Evolutionary conservation across 2,113 vertebrate species (phyloP).

Genomic region (Ovibos moschatus): DNA sequence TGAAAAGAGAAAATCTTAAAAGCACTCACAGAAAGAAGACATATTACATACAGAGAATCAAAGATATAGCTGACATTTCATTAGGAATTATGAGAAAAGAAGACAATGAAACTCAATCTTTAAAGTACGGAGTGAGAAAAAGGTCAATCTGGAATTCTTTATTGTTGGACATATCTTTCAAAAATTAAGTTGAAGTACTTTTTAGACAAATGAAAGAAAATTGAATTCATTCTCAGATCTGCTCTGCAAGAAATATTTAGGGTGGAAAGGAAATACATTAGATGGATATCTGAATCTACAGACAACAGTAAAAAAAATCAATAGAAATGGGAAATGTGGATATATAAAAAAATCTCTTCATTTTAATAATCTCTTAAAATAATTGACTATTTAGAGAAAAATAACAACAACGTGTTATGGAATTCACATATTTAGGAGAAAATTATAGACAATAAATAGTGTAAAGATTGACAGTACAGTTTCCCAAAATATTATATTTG

Average conservation of each 20-base stretch:
- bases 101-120: not conserved
- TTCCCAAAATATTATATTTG: not conserved
- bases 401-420: not conserved
- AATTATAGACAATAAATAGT: not conserved
- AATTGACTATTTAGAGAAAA: not conserved
- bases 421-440: not conserved
- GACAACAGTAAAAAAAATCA: not conserved
- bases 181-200: not conserved
- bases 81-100: not conserved
- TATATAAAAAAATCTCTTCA: not conserved
- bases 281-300: not conserved
- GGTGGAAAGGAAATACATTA: not conserved
- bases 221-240: not conserved
- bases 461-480: not conserved
- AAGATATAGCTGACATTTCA: not conserved
- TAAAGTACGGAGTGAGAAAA: not conserved
- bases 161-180: not conserved
- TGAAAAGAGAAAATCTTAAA: not conserved
- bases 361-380: not conserved
- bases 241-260: not conserved
- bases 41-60: not conserved
- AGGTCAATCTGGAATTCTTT: not conserved
- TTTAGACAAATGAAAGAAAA: not conserved
- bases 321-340: not conserved
- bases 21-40: not conserved